Percentiles rank a stretch among this genome's conserved stretches.
These are phyloP conservation scores for Bradypodion ventrale DNA, from an alignment of 2,797 vertebrate genomes.

Conservation along the genomic window DNA sequence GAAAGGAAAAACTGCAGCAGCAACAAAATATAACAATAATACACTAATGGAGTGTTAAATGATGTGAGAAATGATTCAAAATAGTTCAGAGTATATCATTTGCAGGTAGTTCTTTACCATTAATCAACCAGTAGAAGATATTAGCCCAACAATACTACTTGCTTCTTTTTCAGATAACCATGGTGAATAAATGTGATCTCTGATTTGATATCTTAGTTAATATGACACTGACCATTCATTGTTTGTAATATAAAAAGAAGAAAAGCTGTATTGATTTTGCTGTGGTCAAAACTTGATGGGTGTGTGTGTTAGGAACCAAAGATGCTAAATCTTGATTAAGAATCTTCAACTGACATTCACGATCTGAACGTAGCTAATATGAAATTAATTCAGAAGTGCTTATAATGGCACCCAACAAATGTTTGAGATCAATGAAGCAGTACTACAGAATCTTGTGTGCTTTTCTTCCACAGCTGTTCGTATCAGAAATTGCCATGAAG, in stretches of 20 bases:
- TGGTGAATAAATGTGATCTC: not conserved
- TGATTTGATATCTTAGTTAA: not conserved
- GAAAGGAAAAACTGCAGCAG: not conserved
- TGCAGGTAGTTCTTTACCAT: not conserved
- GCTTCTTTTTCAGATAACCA: not conserved
- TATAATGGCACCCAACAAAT: not conserved
- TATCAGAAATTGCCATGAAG: not conserved
- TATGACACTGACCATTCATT: too few relatives aligned
- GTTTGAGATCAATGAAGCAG: not conserved
- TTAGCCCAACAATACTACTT: not conserved
- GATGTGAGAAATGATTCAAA: not conserved
- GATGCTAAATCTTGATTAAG: not conserved
- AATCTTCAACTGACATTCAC: not conserved
- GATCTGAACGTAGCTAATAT: not conserved
- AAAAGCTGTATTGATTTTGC: not conserved
- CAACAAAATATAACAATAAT: not conserved
- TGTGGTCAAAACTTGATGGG: not conserved
- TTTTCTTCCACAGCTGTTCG: too few relatives aligned
- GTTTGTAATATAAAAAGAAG: not conserved
- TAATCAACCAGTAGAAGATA: not conserved
- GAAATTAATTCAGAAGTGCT: not conserved
- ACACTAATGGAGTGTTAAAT: not conserved
- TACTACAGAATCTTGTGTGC: too few relatives aligned
- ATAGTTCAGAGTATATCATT: not conserved
- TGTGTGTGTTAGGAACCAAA: too few relatives aligned